Percentiles rank a stretch among this genome's conserved stretches.
phyloP scores from a whole-genome alignment of 2,888 invertebrate genomes.

The Zygogramma bicolorata region DNA sequence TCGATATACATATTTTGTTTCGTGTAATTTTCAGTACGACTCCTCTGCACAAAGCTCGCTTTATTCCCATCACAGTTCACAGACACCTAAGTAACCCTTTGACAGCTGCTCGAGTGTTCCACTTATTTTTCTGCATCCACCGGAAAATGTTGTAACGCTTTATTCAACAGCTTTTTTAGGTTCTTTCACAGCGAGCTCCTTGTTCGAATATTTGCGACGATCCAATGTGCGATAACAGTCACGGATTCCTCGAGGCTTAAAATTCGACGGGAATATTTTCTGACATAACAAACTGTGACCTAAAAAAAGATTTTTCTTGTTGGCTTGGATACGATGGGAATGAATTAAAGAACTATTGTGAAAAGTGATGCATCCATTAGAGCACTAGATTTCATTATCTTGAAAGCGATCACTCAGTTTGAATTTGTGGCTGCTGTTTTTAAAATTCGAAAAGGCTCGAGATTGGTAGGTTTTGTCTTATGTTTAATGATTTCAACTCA shows the following conservation, averaged over 20 bases:
- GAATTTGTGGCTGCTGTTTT: too few relatives aligned
- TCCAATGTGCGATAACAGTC: not conserved
- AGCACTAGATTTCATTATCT: too few relatives aligned
- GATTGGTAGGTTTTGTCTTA: too few relatives aligned
- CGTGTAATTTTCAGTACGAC: not conserved
- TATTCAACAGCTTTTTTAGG: not conserved
- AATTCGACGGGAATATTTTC: too few relatives aligned
- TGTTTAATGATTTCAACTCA: too few relatives aligned
- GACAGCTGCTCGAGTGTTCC: slow-evolving; percentile 8
- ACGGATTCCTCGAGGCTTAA: not conserved
- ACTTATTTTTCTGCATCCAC: slow-evolving; percentile 7
- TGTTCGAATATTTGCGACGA: not conserved
- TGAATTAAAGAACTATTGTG: too few relatives aligned
- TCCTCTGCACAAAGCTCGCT: not conserved
- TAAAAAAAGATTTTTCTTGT: too few relatives aligned
- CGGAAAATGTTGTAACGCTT: slow-evolving; percentile 2
- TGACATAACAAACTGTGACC: too few relatives aligned
- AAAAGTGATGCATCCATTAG: too few relatives aligned
- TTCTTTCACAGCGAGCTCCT: not conserved
- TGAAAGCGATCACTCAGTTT: too few relatives aligned
- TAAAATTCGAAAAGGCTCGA: too few relatives aligned
- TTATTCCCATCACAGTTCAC: slow-evolving; percentile 6
- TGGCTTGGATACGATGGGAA: too few relatives aligned
- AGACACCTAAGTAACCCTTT: not conserved
- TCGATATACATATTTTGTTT: slow-evolving; percentile 2